Evolutionary conservation across 2,888 invertebrate species (phyloP).

Genomic region (Palloptera scutellata): DNA sequence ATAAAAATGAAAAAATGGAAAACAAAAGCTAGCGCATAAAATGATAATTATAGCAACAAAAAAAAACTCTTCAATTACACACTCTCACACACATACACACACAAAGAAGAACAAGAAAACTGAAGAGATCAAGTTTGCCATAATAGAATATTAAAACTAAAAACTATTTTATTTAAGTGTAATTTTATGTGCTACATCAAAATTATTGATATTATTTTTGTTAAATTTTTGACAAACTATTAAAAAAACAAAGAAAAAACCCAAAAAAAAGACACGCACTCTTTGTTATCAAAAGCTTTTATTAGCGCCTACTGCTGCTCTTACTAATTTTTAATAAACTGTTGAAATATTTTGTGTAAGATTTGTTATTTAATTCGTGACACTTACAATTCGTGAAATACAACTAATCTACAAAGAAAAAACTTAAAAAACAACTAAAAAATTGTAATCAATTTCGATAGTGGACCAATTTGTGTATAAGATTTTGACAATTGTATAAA

Average conservation of each 20-base stretch:
- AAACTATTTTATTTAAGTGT: background rate
- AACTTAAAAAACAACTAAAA: background rate
- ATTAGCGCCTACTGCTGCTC: too few relatives aligned
- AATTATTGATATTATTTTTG: too few relatives aligned
- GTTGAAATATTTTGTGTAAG: background rate
- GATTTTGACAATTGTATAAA: conserved; percentile 44
- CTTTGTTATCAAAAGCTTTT: too few relatives aligned
- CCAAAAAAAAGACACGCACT: too few relatives aligned
- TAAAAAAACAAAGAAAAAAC: too few relatives aligned
- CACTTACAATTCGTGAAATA: background rate
- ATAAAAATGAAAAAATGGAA: background rate
- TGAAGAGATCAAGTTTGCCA: too few relatives aligned
- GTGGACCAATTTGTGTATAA: conserved; percentile 64
- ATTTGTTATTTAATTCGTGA: background rate
- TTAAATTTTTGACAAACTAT: too few relatives aligned
- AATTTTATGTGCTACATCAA: too few relatives aligned
- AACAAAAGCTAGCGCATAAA: background rate
- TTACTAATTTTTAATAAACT: too few relatives aligned
- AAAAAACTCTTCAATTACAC: conserved; percentile 5
- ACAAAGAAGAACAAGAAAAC: too few relatives aligned
- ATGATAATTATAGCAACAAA: background rate
- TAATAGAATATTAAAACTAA: too few relatives aligned
- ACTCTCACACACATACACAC: background rate
- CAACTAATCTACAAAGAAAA: background rate
- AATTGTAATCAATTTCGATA: conserved; percentile 54